Evolutionary conservation across 2,797 vertebrate genomes (phyloP), one percentile per base, ranked within the genome.

Genomic region (Tarsius wallacei): DNA sequence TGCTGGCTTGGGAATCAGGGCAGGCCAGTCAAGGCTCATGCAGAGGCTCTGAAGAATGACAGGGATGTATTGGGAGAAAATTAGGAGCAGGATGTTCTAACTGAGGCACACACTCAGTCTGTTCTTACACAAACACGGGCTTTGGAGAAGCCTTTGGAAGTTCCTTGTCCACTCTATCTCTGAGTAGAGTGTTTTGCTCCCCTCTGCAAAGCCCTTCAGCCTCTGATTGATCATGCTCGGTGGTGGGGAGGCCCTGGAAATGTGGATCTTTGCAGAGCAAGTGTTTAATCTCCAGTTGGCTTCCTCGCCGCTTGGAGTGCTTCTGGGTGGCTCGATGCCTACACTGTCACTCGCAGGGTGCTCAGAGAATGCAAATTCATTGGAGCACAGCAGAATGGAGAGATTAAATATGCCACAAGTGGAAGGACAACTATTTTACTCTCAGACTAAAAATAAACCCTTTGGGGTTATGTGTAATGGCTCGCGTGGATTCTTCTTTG

Each of bases 371-470:
- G 89, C n/a, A 83, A 93, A 95, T 80, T 80, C 73, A 93, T 59
- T 71, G 49, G 31, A 11, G 33, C 78, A 59, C n/a, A 70, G 73
- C 16, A 28, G n/a, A 85, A 85, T n/a, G 59, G 93, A 74, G 90
- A 93, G 91, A 92, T 83, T 74, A 88, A 84, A 95, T 61, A 66
- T 66, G 71, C 86, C 73, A 71, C 76, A 26, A 59, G 78, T 2
- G 49, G 31, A 73, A 55, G 90, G 78, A 53, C 73, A 28, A 22
- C 13, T 1, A 74, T 86, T 94, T 93, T 87, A 71, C 71, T 53
- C 57, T 90, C n/a, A 31, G 59, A 31, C 76, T 91, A 80, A 97
- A 95, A 96, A 94, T 49, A 88, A 97, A 73, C 74, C 68, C 68
- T 94, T 92, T 33, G 85, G 80, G 95, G 77, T 90, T 88, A 76